A percentile compares a stretch with the other conserved stretches of the same genome.
These are phyloP conservation scores for Muscicapa adusta DNA, from an alignment of 2,113 vertebrate genomes.

Conservation along the genomic window DNA sequence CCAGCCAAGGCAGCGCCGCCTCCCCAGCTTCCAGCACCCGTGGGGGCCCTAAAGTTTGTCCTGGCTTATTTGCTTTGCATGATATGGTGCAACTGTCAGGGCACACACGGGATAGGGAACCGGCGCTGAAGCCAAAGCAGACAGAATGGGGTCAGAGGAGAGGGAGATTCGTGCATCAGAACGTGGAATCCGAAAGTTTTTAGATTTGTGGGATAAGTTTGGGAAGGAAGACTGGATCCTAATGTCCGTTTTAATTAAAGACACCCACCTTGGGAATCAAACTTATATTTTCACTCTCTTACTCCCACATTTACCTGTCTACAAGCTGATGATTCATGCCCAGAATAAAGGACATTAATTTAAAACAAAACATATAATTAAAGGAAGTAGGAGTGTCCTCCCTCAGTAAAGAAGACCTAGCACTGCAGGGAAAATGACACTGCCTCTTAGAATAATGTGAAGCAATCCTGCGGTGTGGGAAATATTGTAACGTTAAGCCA, in stretches of 20 bases:
- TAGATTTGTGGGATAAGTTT: background rate
- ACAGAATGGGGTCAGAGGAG: background rate
- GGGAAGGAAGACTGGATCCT: slow-evolving; percentile 33
- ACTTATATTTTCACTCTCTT: slow-evolving; percentile 59
- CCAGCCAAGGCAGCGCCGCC: background rate
- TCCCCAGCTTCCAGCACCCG: background rate
- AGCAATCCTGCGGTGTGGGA: slow-evolving; percentile 74
- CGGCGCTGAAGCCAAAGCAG: fast-evolving
- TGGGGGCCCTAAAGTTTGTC: fast-evolving
- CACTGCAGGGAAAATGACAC: slow-evolving; percentile 66
- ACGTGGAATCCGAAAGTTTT: background rate
- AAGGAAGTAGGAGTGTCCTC: slow-evolving; percentile 69
- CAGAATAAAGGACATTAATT: slow-evolving; percentile 70
- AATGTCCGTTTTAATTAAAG: slow-evolving; percentile 65
- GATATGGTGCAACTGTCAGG: background rate
- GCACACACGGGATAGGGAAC: background rate
- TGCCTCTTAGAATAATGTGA: slow-evolving; percentile 70
- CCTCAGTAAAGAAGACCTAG: slow-evolving; percentile 64
- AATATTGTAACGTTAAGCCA: slow-evolving; percentile 72
- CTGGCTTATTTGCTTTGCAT: background rate
- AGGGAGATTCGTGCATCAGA: background rate
- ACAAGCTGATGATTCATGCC: slow-evolving; percentile 63
- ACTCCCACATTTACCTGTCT: slow-evolving; percentile 71
- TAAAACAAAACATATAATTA: slow-evolving; percentile 73
- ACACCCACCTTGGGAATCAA: slow-evolving; percentile 67